Conservation (phyloP, 2,888 invertebrate genomes). For the Brenthis hecate region DNA sequence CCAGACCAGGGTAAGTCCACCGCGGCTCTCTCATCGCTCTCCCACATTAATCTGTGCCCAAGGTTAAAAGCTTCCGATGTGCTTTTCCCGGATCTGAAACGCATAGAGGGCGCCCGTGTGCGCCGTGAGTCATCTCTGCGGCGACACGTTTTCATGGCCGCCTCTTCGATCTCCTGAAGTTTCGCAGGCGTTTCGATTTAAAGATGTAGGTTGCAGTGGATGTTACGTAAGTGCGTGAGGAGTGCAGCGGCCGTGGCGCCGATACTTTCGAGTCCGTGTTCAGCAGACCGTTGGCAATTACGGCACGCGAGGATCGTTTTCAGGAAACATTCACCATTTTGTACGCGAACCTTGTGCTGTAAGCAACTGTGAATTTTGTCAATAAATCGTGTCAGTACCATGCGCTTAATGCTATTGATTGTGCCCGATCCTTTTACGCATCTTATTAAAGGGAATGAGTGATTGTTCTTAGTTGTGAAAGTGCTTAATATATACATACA, state of each 20-base stretch:
- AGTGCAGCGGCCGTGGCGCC: slow-evolving; percentile 69
- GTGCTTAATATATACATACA: slow-evolving; percentile 45
- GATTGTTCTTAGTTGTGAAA: slow-evolving; percentile 57
- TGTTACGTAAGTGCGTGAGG: slow-evolving; percentile 74
- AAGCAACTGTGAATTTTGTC: slow-evolving; percentile 45
- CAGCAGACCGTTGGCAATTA: slow-evolving; percentile 70
- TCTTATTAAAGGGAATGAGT: slow-evolving; percentile 51
- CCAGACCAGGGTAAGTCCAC: slow-evolving; percentile 69
- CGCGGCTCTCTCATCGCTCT: slow-evolving; percentile 46
- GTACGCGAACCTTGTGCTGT: slow-evolving; percentile 61
- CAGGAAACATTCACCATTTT: slow-evolving; percentile 80
- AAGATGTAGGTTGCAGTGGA: slow-evolving; percentile 69
- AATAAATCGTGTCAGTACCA: slow-evolving; percentile 42
- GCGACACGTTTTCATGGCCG: slow-evolving; percentile 77
- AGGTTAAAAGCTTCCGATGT: slow-evolving; percentile 57
- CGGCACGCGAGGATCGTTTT: slow-evolving; percentile 73
- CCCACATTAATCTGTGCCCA: slow-evolving; percentile 52
- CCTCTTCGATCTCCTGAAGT: slow-evolving; percentile 66
- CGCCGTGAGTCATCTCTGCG: slow-evolving; percentile 79
- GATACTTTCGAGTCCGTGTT: slow-evolving; percentile 68
- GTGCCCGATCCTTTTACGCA: slow-evolving; percentile 46
- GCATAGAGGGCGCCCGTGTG: slow-evolving; percentile 63
- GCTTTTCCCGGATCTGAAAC: slow-evolving; percentile 58
- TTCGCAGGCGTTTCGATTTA: slow-evolving; percentile 53
- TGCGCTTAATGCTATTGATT: slow-evolving; percentile 50